Percentiles rank a stretch among this genome's conserved stretches.
Evolutionary conservation across 2,113 vertebrate genomes (phyloP).

Genomic region (Stegastes partitus): DNA sequence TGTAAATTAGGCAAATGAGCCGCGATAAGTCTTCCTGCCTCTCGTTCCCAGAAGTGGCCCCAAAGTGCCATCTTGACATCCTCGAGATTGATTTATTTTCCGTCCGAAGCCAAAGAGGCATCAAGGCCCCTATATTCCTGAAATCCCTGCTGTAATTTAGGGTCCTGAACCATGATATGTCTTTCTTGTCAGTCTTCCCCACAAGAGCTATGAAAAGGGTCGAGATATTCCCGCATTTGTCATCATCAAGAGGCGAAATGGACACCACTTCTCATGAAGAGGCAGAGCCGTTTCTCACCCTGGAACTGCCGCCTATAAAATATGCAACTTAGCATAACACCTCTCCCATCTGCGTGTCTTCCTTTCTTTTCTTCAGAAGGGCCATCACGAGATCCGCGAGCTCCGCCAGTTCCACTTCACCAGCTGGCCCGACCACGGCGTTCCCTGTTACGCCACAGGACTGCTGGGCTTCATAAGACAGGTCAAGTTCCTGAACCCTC

Average conservation of each 20-base stretch:
- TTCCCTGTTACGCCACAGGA: constrained; percentile 96
- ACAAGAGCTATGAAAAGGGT: constrained; percentile 30
- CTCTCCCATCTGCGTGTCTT: constrained; percentile 36
- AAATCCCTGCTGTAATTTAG: constrained; percentile 53
- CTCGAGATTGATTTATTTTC: constrained; percentile 62
- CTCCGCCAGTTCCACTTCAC: constrained; percentile 99
- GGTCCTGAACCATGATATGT: constrained; percentile 46
- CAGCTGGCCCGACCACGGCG: constrained; percentile 98
- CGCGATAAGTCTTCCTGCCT: constrained; percentile 61
- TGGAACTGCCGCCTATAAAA: neutral
- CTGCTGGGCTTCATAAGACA: constrained; percentile 96
- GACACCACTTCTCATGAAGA: neutral
- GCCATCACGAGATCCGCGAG: constrained; percentile 97
- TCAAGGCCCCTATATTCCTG: constrained; percentile 14
- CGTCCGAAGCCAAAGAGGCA: constrained; percentile 47
- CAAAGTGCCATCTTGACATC: constrained; percentile 53
- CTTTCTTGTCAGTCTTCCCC: constrained; percentile 54
- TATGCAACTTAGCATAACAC: neutral
- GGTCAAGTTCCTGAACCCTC: constrained; percentile 97
- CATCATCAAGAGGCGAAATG: constrained; percentile 26
- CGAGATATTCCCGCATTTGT: constrained; percentile 22
- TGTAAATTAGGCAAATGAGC: constrained; percentile 72
- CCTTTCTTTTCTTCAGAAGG: constrained; percentile 87
- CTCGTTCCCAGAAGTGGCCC: constrained; percentile 59
- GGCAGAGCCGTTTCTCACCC: neutral